Conservation (phyloP, 92 coral and sea anemone species). For the Anthopleura xanthogrammica region DNA sequence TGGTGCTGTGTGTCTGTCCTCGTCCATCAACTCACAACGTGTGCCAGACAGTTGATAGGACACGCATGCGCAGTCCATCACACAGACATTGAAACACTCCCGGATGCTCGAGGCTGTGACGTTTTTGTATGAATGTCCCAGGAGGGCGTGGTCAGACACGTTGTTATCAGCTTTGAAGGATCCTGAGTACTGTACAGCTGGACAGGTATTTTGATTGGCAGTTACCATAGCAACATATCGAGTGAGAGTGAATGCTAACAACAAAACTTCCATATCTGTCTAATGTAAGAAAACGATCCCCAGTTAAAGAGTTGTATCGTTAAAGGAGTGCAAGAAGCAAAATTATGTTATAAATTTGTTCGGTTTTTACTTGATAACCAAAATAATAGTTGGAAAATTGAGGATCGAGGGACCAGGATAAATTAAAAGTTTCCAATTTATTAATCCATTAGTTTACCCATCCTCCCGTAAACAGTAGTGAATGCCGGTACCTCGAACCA, state of each 20-base stretch:
- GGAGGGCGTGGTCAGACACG: slow-evolving; percentile 41
- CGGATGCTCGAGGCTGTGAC: neutral
- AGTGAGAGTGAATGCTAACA: neutral
- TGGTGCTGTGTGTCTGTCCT: slow-evolving; percentile 40
- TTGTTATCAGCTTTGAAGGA: slow-evolving; percentile 7
- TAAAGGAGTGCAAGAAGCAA: too few species aligned
- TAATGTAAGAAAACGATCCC: neutral
- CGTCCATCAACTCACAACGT: slow-evolving; percentile 49
- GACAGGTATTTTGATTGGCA: slow-evolving; percentile 31
- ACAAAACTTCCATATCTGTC: neutral
- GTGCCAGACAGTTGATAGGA: slow-evolving; percentile 46
- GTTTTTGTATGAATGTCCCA: slow-evolving; percentile 24
- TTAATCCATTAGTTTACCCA: too few species aligned
- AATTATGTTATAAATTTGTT: too few species aligned
- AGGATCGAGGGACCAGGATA: too few species aligned
- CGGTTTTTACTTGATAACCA: too few species aligned
- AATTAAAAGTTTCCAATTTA: too few species aligned
- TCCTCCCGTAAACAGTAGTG: too few species aligned
- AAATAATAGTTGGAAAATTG: too few species aligned
- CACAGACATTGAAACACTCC: slow-evolving; percentile 53
- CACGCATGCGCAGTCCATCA: slow-evolving; percentile 45
- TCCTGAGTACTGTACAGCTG: slow-evolving; percentile 20
- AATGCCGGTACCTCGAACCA: too few species aligned
- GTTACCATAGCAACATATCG: slow-evolving; percentile 1
- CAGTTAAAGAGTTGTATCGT: neutral